Percentiles rank a stretch among this genome's conserved stretches.
phyloP scores from a whole-genome alignment of 2,113 vertebrate genomes.

The Neopipo cinnamomea region DNA sequence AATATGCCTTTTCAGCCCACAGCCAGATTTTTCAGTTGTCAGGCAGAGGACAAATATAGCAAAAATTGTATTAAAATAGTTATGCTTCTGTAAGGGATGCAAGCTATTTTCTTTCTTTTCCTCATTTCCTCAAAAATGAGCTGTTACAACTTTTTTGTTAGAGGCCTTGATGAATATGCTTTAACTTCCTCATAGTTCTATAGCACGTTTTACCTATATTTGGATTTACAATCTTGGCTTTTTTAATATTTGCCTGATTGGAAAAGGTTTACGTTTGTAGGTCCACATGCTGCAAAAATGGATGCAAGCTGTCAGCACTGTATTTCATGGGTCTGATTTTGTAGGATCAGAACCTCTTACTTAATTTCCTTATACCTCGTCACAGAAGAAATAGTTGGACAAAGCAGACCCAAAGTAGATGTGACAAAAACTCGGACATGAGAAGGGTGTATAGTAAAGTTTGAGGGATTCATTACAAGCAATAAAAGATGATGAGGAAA shows the following conservation, averaged over 20 bases:
- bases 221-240: not conserved
- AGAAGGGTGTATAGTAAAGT: not conserved
- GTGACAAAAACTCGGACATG: not conserved
- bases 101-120: not conserved
- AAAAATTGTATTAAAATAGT: not conserved
- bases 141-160: constrained; percentile 3
- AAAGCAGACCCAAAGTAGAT: not conserved
- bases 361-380: constrained; percentile 17
- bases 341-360: not conserved
- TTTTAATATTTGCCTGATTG: not conserved
- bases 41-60: not conserved
- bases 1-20: not conserved
- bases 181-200: not conserved
- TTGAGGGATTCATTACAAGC: not conserved
- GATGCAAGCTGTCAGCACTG: not conserved
- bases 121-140: constrained; percentile 5
- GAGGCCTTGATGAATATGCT: not conserved
- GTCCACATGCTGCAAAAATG: not conserved
- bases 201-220: not conserved
- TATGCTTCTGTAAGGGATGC: not conserved
- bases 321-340: not conserved
- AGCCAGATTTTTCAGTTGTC: not conserved
- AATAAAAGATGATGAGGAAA: not conserved
- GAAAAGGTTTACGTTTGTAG: not conserved
- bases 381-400: not conserved